Percentiles rank a stretch among this genome's conserved stretches.
Conservation (phyloP, 2,888 invertebrate species). For the Ferrisia virgata region DNA sequence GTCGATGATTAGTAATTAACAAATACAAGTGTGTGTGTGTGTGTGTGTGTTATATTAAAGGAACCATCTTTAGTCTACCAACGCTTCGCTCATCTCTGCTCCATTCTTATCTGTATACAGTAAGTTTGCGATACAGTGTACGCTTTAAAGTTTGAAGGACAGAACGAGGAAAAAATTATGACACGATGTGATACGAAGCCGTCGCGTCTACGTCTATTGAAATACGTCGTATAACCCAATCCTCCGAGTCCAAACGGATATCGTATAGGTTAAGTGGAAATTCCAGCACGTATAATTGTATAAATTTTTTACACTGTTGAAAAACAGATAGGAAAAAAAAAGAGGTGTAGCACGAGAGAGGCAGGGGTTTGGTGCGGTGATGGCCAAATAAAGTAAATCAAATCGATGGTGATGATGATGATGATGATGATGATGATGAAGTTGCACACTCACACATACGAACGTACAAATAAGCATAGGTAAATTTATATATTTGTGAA, state of each 20-base stretch:
- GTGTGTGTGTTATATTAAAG: not conserved
- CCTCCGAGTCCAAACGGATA: not conserved
- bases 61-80: not conserved
- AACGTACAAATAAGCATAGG: too few relatives aligned
- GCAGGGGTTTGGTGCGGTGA: not conserved
- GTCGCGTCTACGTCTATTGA: too few relatives aligned
- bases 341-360: not conserved
- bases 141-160: not conserved
- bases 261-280: not conserved
- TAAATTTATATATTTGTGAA: too few relatives aligned
- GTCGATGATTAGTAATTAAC: not conserved
- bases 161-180: not conserved
- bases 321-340: not conserved
- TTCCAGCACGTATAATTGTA: not conserved
- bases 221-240: too few relatives aligned
- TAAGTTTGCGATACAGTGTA: too few relatives aligned
- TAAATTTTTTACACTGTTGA: too few relatives aligned
- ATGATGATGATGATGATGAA: not conserved
- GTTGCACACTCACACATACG: not conserved
- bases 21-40: too few relatives aligned
- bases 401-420: not conserved
- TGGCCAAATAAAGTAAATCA: conserved; percentile 25
- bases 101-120: too few relatives aligned
- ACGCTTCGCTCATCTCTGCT: too few relatives aligned
- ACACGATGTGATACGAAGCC: not conserved